Conservation (phyloP, 2,888 invertebrate species). For the Cheiracanthium punctorium region DNA sequence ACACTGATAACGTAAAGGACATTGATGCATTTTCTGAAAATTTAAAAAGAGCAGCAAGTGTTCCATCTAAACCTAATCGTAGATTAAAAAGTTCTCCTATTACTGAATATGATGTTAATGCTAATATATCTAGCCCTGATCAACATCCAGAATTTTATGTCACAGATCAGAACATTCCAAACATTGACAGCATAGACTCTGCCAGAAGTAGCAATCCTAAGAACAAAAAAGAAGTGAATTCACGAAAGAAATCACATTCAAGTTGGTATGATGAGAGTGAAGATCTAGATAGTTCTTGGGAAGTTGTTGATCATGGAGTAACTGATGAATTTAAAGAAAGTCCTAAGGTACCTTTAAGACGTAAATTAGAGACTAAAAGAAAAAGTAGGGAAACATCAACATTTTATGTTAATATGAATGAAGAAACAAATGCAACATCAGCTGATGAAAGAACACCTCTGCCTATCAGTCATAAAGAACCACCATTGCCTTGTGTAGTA, state of each 20-base stretch:
- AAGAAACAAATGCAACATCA: neutral
- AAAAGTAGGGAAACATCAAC: constrained; percentile 37
- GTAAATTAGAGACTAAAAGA: constrained; percentile 30
- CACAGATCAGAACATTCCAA: constrained; percentile 28
- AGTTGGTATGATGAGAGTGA: constrained; percentile 77
- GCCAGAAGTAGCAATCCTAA: neutral
- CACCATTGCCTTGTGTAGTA: constrained; percentile 38
- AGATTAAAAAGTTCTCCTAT: constrained; percentile 14
- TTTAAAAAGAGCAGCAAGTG: constrained; percentile 38
- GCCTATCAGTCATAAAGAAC: constrained; percentile 43
- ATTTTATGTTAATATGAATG: constrained; percentile 58
- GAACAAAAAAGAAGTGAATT: constrained; percentile 24
- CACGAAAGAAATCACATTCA: constrained; percentile 51
- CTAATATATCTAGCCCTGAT: constrained; percentile 41
- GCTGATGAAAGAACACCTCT: neutral
- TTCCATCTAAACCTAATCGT: constrained; percentile 45
- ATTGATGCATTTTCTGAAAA: neutral
- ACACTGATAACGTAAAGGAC: constrained; percentile 9
- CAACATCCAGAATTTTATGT: neutral
- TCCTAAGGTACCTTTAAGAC: neutral
- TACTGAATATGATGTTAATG: constrained; percentile 60
- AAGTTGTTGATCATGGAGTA: constrained; percentile 26
- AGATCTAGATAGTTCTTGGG: constrained; percentile 67
- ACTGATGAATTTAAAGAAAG: neutral
- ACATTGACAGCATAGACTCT: constrained; percentile 28